Percentiles rank a stretch among this genome's conserved stretches.
phyloP scores from a whole-genome alignment of 1,140 invertebrate species.

The Ostrea denselamellosa region DNA sequence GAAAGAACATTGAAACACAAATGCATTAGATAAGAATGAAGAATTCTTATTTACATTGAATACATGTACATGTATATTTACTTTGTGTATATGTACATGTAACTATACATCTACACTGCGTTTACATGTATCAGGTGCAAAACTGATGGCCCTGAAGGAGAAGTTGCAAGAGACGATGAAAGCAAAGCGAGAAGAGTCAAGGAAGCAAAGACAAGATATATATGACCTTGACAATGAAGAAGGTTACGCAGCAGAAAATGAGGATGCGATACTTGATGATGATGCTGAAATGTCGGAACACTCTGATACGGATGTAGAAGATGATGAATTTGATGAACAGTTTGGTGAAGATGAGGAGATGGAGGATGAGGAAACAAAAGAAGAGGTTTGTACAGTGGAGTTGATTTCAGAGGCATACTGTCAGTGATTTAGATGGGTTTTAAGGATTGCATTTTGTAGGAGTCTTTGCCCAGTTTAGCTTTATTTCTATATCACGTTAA shows the following conservation, averaged over 20 bases:
- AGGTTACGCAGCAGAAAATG: conserved; percentile 59
- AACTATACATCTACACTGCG: no score
- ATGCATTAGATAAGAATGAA: no score
- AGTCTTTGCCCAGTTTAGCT: no score
- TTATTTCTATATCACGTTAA: no score
- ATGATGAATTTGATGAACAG: conserved; percentile 65
- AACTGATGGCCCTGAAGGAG: conserved; percentile 66
- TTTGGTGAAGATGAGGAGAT: conserved; percentile 61
- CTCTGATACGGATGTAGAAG: conserved; percentile 67
- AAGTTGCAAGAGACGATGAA: conserved; percentile 66
- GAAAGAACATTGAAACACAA: neutral
- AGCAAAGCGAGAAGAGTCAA: conserved; percentile 62
- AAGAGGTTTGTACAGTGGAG: conserved; percentile 17
- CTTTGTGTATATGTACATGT: no score
- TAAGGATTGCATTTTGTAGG: no score
- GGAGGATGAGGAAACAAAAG: conserved; percentile 55
- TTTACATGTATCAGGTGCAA: conserved; percentile 63
- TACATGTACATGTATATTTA: no score
- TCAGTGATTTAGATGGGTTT: no score
- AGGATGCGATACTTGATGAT: conserved; percentile 55
- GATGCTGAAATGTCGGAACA: conserved; percentile 69
- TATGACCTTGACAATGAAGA: conserved; percentile 71
- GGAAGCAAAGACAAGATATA: conserved; percentile 67
- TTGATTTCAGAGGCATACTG: no score
- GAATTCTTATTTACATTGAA: neutral